phyloP scores from a whole-genome alignment of 2,113 vertebrate genomes.

The Misgurnus mizolepis region DNA sequence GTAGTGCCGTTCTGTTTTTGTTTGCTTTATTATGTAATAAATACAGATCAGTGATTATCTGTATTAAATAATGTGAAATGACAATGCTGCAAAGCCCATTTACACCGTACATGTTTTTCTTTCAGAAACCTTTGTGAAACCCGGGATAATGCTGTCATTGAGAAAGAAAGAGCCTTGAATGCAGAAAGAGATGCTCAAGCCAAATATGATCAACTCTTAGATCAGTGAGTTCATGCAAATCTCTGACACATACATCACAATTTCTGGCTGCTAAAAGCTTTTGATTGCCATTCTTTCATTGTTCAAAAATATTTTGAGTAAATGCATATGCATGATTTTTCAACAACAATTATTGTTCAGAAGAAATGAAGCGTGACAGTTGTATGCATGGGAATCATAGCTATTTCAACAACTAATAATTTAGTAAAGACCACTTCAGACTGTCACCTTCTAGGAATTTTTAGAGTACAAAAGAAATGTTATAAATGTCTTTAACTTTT shows the following conservation, averaged over 20 bases:
- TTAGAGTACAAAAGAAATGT: background rate
- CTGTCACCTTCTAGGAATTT: background rate
- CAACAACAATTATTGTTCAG: background rate
- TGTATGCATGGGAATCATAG: background rate
- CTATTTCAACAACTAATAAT: background rate
- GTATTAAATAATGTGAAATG: background rate
- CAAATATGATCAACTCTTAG: slow-evolving; percentile 88
- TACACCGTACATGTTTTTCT: slow-evolving; percentile 9
- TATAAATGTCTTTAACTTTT: background rate
- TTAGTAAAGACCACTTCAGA: background rate
- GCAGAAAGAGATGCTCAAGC: slow-evolving; percentile 85
- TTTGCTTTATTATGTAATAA: no score
- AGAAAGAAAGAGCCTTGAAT: slow-evolving; percentile 84
- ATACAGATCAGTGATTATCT: background rate
- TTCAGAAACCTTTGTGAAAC: slow-evolving; percentile 90
- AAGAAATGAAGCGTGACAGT: background rate
- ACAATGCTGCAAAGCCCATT: background rate
- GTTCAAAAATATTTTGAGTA: background rate
- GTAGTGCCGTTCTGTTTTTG: no score
- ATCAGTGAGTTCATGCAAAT: slow-evolving; percentile 83
- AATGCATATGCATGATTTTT: background rate
- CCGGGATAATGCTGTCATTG: slow-evolving; percentile 86
- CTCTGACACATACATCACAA: background rate
- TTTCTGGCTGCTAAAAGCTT: background rate
- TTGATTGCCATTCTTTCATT: background rate